These are phyloP conservation scores for Parauchenoglanis punctatus DNA, from an alignment of 2,797 vertebrate species.

Conservation along the genomic window DNA sequence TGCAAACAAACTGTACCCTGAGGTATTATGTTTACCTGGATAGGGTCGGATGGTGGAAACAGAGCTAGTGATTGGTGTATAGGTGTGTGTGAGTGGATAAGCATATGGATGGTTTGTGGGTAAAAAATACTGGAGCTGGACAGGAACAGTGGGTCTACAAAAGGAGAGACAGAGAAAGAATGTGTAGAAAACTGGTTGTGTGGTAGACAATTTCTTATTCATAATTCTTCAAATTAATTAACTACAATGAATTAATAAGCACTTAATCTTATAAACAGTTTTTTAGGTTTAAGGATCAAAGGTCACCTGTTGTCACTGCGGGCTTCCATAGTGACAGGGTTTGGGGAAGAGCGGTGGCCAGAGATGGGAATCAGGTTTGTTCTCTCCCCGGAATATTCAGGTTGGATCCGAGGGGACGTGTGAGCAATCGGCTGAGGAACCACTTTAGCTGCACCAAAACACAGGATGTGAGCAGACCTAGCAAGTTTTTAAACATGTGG, in stretches of 20 bases:
- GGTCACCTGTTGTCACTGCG: constrained; percentile 91
- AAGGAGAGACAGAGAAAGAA: not conserved
- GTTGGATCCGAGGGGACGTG: constrained; percentile 91
- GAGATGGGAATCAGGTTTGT: constrained; percentile 91
- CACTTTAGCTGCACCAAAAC: constrained; percentile 85
- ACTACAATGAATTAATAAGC: not conserved
- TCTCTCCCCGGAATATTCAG: constrained; percentile 90
- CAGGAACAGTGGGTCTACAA: constrained; percentile 87
- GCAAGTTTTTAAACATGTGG: not conserved
- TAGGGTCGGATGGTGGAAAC: constrained; percentile 95
- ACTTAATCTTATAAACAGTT: not conserved
- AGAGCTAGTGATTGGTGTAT: constrained; percentile 95
- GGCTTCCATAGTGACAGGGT: constrained; percentile 94
- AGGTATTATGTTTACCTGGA: constrained; percentile 78
- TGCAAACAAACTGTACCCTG: not conserved
- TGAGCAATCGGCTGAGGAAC: constrained; percentile 97
- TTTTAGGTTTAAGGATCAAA: not conserved
- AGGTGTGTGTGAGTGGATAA: constrained; percentile 92
- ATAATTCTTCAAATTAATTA: not conserved
- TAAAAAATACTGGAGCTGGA: constrained; percentile 96
- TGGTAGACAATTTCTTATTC: not conserved
- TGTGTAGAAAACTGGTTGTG: not conserved
- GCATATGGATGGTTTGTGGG: constrained; percentile 89
- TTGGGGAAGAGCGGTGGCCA: constrained; percentile 92
- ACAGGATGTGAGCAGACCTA: constrained; percentile 2